A percentile compares a stretch with the other conserved stretches of the same genome.
These are phyloP conservation scores for Echinarachnius parma DNA, from an alignment of 53 echinoderm and acorn worm genomes.

Conservation along the genomic window DNA sequence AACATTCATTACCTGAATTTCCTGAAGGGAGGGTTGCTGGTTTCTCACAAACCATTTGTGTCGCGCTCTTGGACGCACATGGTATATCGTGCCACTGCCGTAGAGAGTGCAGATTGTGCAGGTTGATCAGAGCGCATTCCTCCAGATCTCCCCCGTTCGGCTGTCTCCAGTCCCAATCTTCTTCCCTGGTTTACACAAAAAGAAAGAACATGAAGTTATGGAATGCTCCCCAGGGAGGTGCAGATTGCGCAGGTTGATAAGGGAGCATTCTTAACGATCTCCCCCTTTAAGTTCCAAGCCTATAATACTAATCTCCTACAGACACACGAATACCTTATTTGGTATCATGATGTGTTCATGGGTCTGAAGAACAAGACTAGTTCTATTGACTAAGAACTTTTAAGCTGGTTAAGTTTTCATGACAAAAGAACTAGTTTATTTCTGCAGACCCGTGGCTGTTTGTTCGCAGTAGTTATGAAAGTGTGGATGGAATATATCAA, in stretches of 20 bases:
- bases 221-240: too few relatives aligned
- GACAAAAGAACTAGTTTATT: too few relatives aligned
- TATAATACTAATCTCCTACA: too few relatives aligned
- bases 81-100: slow-evolving; percentile 99
- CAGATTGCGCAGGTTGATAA: slow-evolving; percentile 68
- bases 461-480: too few relatives aligned
- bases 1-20: too few relatives aligned
- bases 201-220: background rate
- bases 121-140: slow-evolving; percentile 69
- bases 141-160: slow-evolving; percentile 92
- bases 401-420: too few relatives aligned
- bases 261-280: slow-evolving; percentile 75
- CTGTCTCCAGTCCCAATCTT: slow-evolving; percentile 63
- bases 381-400: too few relatives aligned
- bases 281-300: slow-evolving; percentile 96
- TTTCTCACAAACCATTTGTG: slow-evolving; percentile 88
- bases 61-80: slow-evolving; percentile 76
- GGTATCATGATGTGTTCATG: too few relatives aligned
- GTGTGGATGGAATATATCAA: too few relatives aligned
- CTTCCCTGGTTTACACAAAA: slow-evolving; percentile 15
- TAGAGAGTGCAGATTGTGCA: slow-evolving; percentile 84
- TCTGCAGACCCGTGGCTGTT: too few relatives aligned
- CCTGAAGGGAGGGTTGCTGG: slow-evolving; percentile 21
- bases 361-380: too few relatives aligned
- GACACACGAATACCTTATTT: too few relatives aligned